Base-by-base conservation (phyloP, 2,888 invertebrate genomes). In the Osedax frankpressi region DNA sequence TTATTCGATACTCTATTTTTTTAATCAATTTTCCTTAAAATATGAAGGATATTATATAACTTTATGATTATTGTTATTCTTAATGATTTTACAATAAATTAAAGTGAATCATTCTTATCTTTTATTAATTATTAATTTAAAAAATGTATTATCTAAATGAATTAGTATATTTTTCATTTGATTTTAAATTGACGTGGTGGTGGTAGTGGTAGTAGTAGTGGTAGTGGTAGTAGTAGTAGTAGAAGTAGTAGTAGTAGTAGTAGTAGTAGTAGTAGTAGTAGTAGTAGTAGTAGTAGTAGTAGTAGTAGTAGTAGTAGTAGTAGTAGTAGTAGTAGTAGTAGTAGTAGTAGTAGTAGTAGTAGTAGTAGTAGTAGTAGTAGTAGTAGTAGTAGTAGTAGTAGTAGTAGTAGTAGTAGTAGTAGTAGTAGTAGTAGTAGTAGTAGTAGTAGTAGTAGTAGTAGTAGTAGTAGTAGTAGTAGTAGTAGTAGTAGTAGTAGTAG, bases 311-410 rank as follows among this genome's bases (percentile, higher is more conserved):
- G 68, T 68, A 68, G 68, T 68, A 68, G 68, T 68, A 68, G 1
- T 68, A 68, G 68, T 68, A 68, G 68, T 68, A 1, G 68, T 68
- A 1, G 2, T 68, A 68, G 68, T 68, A 68, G 68, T 68, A 1
- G 68, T 68, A 68, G 68, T 68, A 68, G 68, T 68, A 68, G 1
- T 1, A 68, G 68, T 68, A 68, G 68, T 68, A 68, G 68, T 68
- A 68, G 68, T 68, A 67, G 68, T 67, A 67, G 68, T 67, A 67
- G 68, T 67, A 67, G 68, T 67, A 67, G 68, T 67, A 67, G 68
- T 67, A 67, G 68, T 67, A 67, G 68, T 67, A 67, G 68, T 67
- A 67, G 68, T 67, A 67, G 68, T 67, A 67, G 68, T 67, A 67
- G 68, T 67, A 67, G 68, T 67, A 67, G 68, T 67, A 67, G 68